Evolutionary conservation across 2,113 vertebrate genomes (phyloP), one percentile per base, ranked within the genome.

Genomic region (Erythrolamprus reginae): DNA sequence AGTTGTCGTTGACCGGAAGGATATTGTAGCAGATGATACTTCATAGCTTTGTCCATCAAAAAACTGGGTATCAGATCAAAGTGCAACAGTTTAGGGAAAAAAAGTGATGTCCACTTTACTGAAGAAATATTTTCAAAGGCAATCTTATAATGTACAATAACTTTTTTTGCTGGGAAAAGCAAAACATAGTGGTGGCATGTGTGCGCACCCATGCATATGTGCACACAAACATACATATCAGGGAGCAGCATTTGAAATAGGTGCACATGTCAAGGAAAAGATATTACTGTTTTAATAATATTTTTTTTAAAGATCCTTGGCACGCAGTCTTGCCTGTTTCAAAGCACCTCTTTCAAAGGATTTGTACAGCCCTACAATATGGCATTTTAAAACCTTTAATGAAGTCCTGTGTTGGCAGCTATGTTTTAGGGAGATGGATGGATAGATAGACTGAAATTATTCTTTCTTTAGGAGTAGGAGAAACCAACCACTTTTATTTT

Each of bases 401-500:
- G 70, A 77, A 77, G 17, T 77, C 17, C 17, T 42, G 70, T 77
- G 33, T 42, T 77, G 70, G 15, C 33, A 77, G 17, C 33, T 77
- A 42, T 21, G 8, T 77, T 21, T 77, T 77, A 21, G 70, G 70
- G 17, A 42, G 33, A 23, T 77, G 3, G 70, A 38, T 77, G 70
- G 33, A 55, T 47, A 61, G 28, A 38, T 61, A 61, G 47, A 53
- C 85, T 88, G 26, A 83, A 45, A 55, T 48, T 42, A 93, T 90
- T 70, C 90, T 88, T 93, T 95, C 92, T 91, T 93, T 85, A 84
- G 94, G 91, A 92, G 92, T 95, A 92, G 87, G 61, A 93, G 89
- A 94, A 94, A 92, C 21, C 82, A 93, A 86, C 52, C 89, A 93
- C 89, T 95, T 96, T 65, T 92, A 92, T 89, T 94, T 95, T 94